phyloP scores from a whole-genome alignment of 2,888 invertebrate genomes.

The Timandra comae region DNA sequence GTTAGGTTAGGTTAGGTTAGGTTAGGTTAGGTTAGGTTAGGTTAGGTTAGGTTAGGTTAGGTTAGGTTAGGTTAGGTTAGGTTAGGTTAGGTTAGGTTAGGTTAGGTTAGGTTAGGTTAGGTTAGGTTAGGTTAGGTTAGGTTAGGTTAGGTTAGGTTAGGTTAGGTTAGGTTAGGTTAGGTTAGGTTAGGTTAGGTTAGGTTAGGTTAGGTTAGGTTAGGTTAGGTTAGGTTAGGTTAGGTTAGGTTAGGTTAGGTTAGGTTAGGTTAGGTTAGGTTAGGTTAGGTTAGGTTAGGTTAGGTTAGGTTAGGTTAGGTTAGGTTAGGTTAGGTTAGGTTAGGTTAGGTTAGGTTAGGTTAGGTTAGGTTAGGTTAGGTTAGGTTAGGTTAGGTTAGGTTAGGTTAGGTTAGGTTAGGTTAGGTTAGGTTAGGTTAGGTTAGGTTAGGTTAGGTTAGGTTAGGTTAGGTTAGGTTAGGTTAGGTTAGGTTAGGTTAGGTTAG shows the following conservation, averaged over 20 bases:
- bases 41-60: conserved; percentile 23
- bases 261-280: conserved; percentile 23
- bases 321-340: conserved; percentile 27
- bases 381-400: conserved; percentile 28
- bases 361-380: conserved; percentile 29
- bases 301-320: conserved; percentile 26
- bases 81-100: conserved; percentile 21
- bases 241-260: conserved; percentile 24
- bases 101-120: conserved; percentile 23
- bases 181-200: conserved; percentile 23
- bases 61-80: conserved; percentile 21
- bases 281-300: conserved; percentile 24
- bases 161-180: conserved; percentile 29
- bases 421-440: conserved; percentile 22
- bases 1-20: conserved; percentile 24
- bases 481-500: conserved; percentile 4
- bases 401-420: conserved; percentile 24
- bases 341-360: conserved; percentile 28
- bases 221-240: conserved; percentile 22
- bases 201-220: conserved; percentile 22
- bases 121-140: conserved; percentile 19
- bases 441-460: conserved; percentile 21
- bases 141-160: conserved; percentile 26
- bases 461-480: conserved; percentile 14
- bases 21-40: conserved; percentile 21